Percentiles rank a stretch among this genome's conserved stretches.
These are phyloP conservation scores for Choristoneura fumiferana DNA, from an alignment of 1,140 invertebrate species.

Conservation along the genomic window DNA sequence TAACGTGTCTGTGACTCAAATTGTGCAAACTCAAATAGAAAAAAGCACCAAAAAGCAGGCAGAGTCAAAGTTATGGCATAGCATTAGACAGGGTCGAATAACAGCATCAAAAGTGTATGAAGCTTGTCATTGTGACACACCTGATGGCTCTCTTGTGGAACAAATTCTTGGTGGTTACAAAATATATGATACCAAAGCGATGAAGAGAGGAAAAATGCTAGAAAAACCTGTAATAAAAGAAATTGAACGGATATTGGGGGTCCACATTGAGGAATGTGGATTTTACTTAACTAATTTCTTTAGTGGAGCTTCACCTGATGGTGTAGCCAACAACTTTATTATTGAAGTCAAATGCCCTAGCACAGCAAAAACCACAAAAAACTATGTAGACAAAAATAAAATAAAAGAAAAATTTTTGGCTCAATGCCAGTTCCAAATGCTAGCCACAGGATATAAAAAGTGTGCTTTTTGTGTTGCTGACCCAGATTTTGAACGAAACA, in stretches of 20 bases:
- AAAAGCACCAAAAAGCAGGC: conserved; percentile 26
- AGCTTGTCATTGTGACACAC: conserved; percentile 42
- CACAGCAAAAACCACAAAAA: too few species aligned
- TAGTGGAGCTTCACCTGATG: too few species aligned
- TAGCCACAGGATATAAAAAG: too few species aligned
- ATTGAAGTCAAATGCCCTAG: too few species aligned
- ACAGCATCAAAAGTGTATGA: conserved; percentile 58
- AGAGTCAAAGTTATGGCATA: conserved; percentile 36
- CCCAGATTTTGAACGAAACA: too few species aligned
- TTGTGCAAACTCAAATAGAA: conserved; percentile 23
- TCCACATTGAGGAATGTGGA: conserved; percentile 26
- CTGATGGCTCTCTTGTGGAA: conserved; percentile 34
- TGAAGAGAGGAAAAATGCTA: conserved; percentile 40
- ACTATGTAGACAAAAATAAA: too few species aligned
- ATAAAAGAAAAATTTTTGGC: too few species aligned
- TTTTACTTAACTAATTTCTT: conserved; percentile 24
- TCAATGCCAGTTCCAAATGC: too few species aligned
- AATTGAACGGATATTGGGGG: conserved; percentile 19
- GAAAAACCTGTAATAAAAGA: conserved; percentile 41
- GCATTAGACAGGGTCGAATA: conserved; percentile 50
- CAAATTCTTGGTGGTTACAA: conserved; percentile 42
- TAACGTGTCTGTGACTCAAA: background rate
- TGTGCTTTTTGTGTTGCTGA: too few species aligned
- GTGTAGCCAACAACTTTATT: too few species aligned
- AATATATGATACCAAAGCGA: conserved; percentile 32